Evolutionary conservation across 2,888 invertebrate species (phyloP).

Genomic region (Drosophila seclusa): DNA sequence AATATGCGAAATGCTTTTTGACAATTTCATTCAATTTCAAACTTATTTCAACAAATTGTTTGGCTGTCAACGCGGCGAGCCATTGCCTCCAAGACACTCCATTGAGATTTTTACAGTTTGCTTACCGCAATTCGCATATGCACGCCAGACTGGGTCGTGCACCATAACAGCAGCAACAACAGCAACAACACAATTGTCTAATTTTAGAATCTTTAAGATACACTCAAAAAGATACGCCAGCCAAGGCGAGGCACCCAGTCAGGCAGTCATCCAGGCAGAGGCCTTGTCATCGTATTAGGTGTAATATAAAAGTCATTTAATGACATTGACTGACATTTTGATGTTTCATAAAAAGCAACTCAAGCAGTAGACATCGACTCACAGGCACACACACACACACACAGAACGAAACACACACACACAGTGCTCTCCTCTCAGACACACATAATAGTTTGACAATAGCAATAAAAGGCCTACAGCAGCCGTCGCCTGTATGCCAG

Average conservation of each 20-base stretch:
- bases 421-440: slow-evolving; percentile 26
- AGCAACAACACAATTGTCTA: slow-evolving; percentile 70
- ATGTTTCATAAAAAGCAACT: slow-evolving; percentile 83
- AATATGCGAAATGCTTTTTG: slow-evolving; percentile 81
- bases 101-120: slow-evolving; percentile 36
- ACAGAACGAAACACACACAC: background rate
- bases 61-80: slow-evolving; percentile 75
- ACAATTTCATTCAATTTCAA: slow-evolving; percentile 80
- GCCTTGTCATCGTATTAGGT: slow-evolving; percentile 82
- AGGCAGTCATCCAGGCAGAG: slow-evolving; percentile 52
- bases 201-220: slow-evolving; percentile 81
- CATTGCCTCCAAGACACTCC: slow-evolving; percentile 32
- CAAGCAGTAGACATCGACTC: slow-evolving; percentile 75
- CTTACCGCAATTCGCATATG: slow-evolving; percentile 62
- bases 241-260: slow-evolving; percentile 13
- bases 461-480: slow-evolving; percentile 79
- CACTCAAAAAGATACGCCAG: slow-evolving; percentile 76
- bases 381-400: slow-evolving; percentile 24
- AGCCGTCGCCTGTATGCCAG: slow-evolving; percentile 43
- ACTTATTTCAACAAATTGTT: slow-evolving; percentile 81
- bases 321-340: slow-evolving; percentile 83
- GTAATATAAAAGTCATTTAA: slow-evolving; percentile 83
- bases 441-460: slow-evolving; percentile 78
- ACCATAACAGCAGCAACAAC: slow-evolving; percentile 46
- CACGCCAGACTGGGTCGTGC: slow-evolving; percentile 61